phyloP scores from a whole-genome alignment of 2,888 invertebrate species.

The Thyatira batis region DNA sequence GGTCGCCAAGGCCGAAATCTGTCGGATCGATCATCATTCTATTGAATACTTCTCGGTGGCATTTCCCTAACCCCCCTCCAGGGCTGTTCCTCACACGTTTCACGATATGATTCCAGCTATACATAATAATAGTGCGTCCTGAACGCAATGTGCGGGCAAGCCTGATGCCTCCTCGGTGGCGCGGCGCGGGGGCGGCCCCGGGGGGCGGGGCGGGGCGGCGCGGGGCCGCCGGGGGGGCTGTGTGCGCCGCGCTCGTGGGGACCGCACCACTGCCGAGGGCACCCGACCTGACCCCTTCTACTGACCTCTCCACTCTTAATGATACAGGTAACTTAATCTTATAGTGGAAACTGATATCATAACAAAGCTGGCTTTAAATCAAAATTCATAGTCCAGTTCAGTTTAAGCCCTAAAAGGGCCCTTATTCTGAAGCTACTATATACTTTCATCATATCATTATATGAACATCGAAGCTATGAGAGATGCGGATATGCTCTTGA shows the following conservation, averaged over 20 bases:
- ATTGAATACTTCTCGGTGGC: too few relatives aligned
- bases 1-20: too few relatives aligned
- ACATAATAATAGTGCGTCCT: slow-evolving; percentile 65
- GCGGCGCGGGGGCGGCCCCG: slow-evolving; percentile 35
- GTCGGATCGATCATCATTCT: too few relatives aligned
- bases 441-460: too few relatives aligned
- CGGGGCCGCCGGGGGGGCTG: slow-evolving; percentile 53
- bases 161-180: slow-evolving; percentile 60
- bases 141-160: slow-evolving; percentile 69
- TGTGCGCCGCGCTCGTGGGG: slow-evolving; percentile 56
- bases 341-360: too few relatives aligned
- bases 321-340: slow-evolving; percentile 45
- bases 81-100: neutral
- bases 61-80: too few relatives aligned
- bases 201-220: slow-evolving; percentile 28
- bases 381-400: too few relatives aligned
- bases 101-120: slow-evolving; percentile 41
- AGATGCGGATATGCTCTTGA: too few relatives aligned
- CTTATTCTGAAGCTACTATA: too few relatives aligned
- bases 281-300: slow-evolving; percentile 58
- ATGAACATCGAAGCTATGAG: too few relatives aligned
- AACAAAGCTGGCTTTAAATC: too few relatives aligned
- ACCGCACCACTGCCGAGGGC: slow-evolving; percentile 45
- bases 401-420: too few relatives aligned
- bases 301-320: slow-evolving; percentile 60